These are phyloP conservation scores for Meloe dianella DNA, from an alignment of 2,888 invertebrate genomes.

Conservation along the genomic window DNA sequence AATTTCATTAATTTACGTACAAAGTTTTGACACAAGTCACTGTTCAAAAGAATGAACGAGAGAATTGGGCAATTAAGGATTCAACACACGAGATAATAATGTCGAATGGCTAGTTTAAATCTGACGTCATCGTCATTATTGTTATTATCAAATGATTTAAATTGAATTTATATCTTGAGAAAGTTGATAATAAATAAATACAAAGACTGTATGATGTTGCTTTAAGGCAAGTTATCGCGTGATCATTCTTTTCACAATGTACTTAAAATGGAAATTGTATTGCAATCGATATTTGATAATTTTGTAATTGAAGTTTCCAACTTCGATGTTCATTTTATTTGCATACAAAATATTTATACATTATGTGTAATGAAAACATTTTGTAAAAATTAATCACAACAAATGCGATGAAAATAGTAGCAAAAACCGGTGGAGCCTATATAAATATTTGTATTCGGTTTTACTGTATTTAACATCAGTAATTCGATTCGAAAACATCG, in stretches of 20 bases:
- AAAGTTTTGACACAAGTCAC: background rate
- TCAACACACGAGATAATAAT: background rate
- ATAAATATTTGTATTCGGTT: background rate
- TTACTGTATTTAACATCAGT: conserved; percentile 1
- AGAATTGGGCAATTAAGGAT: background rate
- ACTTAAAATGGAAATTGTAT: background rate
- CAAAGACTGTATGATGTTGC: background rate
- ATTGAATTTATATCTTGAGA: background rate
- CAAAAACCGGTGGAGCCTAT: background rate
- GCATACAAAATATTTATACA: background rate
- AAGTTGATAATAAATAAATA: background rate
- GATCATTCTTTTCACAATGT: background rate
- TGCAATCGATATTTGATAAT: conserved; percentile 1
- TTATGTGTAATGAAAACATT: conserved; percentile 1
- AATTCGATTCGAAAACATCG: background rate
- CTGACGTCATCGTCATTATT: conserved; percentile 1
- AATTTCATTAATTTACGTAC: background rate
- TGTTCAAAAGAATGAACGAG: background rate
- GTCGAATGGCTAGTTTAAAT: background rate
- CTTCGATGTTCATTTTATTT: background rate
- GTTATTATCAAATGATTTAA: background rate
- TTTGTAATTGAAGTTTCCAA: background rate
- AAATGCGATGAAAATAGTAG: background rate
- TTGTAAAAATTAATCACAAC: conserved; percentile 5
- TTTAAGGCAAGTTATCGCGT: background rate